Base-by-base conservation (phyloP, 2,797 vertebrate genomes). In the Apogon hyalosoma region DNA sequence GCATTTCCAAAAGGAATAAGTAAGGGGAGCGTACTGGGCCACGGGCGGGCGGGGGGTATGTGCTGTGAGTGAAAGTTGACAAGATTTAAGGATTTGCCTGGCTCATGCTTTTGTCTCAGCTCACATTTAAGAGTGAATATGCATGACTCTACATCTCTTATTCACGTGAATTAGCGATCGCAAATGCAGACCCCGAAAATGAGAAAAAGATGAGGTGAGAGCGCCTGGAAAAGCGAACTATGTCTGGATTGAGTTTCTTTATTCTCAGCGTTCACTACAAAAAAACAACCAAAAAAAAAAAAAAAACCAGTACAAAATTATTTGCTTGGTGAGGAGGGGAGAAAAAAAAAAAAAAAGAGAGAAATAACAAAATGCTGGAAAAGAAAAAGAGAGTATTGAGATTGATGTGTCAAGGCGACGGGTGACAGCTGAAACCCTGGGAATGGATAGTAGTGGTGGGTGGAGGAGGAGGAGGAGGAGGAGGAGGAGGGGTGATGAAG, bases 71-170 rank as follows among this genome's bases (percentile, higher is more conserved):
- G 78, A 84, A 87, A 86, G 69, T 84, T 88, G 85, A 90, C 85
- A 86, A 88, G 88, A 90, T 88, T 92, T 91, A 82, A 73, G 88
- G 87, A 89, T 91, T 92, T 90, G 69, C 68, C 46, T 47, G 65
- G 80, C 73, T 85, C 79, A 33, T 19, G 79, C 73, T 83, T 87
- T 92, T 91, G 87, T 90, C 73, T 85, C 66, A n/a, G n/a, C n/a
- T n/a, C n/a, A n/a, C n/a, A n/a, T n/a, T n/a, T n/a, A 73, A 55
- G 63, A 78, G 79, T 53, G 57, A 85, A 82, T 76, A 79, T 84
- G 70, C 58, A 80, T 14, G 57, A 74, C 63, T 75, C 67, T 62
- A 61, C 72, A 75, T 78, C 82, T 75, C 64, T 73, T 49, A 52
- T 66, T 84, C 84, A 84, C 64, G 79, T 76, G 75, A 80, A 79